Conservation (phyloP, 2,888 invertebrate genomes). For the Perdita meconis region DNA sequence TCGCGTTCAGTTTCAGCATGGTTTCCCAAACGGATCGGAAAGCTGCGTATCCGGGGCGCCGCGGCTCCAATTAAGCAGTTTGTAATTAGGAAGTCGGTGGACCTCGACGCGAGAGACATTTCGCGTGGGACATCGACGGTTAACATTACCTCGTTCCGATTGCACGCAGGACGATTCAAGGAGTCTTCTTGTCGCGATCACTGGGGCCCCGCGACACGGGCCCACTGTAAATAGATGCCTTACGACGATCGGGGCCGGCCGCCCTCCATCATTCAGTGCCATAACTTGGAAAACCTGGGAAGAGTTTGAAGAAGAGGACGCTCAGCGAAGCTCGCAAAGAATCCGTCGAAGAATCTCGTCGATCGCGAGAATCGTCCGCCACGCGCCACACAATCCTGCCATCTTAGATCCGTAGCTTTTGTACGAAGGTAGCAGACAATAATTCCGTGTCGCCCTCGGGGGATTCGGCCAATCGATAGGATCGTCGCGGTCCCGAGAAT, state of each 20-base stretch:
- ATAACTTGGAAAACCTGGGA: conserved; percentile 27
- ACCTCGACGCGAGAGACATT: conserved; percentile 46
- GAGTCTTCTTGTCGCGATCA: background rate
- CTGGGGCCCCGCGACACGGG: conserved; percentile 4
- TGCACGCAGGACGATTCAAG: conserved; percentile 63
- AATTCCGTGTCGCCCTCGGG: background rate
- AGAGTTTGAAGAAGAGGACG: conserved; percentile 15
- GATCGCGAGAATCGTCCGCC: conserved; percentile 43
- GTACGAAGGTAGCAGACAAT: conserved; percentile 16
- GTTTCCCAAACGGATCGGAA: background rate
- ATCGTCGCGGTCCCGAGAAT: background rate
- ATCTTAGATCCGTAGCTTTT: conserved; percentile 21
- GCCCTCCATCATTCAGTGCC: conserved; percentile 46
- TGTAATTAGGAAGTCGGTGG: conserved; percentile 32
- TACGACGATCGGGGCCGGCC: background rate
- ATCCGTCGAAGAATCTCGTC: conserved; percentile 36
- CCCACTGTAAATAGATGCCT: conserved; percentile 5
- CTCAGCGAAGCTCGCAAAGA: conserved; percentile 25
- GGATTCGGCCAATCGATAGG: background rate
- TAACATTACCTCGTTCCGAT: conserved; percentile 60
- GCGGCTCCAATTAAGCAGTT: background rate
- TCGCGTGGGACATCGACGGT: conserved; percentile 42
- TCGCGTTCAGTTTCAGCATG: background rate
- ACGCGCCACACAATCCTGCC: conserved; percentile 37
- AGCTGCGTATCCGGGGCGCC: conserved; percentile 9